Percentiles rank a stretch among this genome's conserved stretches.
Evolutionary conservation across 2,113 vertebrate genomes (phyloP).

Genomic region (Passer domesticus): DNA sequence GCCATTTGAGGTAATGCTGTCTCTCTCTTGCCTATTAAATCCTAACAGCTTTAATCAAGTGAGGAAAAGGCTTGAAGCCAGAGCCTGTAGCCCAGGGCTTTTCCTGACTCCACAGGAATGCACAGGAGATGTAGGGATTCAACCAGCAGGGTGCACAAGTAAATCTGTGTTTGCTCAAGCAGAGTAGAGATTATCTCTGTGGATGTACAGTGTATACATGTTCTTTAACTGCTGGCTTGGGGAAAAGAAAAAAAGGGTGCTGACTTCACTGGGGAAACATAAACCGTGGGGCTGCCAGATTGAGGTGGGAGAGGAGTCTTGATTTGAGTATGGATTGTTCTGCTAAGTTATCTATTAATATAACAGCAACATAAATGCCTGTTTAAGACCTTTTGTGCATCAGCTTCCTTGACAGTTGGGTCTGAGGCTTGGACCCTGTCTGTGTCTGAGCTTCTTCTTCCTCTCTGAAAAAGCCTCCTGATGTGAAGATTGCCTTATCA

Average conservation of each 20-base stretch:
- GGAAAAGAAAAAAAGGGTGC: not conserved
- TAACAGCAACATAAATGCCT: not conserved
- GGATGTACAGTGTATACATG: too few species aligned
- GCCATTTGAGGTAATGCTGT: not conserved
- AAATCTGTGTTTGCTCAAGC: not conserved
- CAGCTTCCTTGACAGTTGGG: conserved; percentile 29
- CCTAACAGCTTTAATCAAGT: not conserved
- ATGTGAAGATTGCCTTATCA: conserved; percentile 63
- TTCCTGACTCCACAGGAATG: not conserved
- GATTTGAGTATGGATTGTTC: not conserved
- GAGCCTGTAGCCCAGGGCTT: accelerated
- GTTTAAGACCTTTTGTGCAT: conserved; percentile 1
- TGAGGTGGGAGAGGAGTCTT: not conserved
- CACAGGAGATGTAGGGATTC: not conserved
- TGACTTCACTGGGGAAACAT: not conserved
- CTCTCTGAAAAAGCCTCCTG: conserved; percentile 52
- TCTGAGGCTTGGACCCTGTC: conserved; percentile 32
- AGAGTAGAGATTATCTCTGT: not conserved
- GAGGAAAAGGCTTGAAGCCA: not conserved
- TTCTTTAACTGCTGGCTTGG: not conserved
- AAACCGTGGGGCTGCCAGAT: not conserved
- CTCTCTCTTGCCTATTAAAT: not conserved
- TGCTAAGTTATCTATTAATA: not conserved
- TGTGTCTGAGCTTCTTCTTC: conserved; percentile 44
- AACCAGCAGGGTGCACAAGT: not conserved